Percentiles rank a stretch among this genome's conserved stretches.
These are phyloP conservation scores for Miichthys miiuy DNA, from an alignment of 2,797 vertebrate species.

Conservation along the genomic window DNA sequence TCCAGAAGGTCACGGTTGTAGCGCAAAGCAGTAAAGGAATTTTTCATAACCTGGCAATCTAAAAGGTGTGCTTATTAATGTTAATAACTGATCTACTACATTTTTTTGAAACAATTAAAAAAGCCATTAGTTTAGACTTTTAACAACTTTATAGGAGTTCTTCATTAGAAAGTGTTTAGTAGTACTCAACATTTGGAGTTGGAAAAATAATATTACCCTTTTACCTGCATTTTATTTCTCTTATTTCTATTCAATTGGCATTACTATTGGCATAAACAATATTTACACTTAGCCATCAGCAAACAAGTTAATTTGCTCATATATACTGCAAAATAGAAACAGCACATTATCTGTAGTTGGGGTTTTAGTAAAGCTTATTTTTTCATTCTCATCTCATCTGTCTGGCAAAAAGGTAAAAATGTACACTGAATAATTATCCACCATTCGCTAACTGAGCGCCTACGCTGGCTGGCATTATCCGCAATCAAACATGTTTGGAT, in stretches of 20 bases:
- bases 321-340: background rate
- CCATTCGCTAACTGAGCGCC: background rate
- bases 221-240: too few relatives aligned
- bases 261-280: background rate
- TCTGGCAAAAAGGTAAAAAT: background rate
- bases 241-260: background rate
- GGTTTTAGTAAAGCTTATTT: background rate
- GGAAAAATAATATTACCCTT: too few relatives aligned
- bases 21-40: too few relatives aligned
- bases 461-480: background rate
- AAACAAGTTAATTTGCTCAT: background rate
- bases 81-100: background rate
- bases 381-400: background rate
- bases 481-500: conserved; percentile 16
- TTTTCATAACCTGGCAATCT: background rate
- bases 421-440: background rate
- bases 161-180: background rate
- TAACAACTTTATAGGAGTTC: background rate
- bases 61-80: background rate
- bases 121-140: background rate
- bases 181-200: too few relatives aligned
- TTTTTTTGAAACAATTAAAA: background rate
- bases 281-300: background rate
- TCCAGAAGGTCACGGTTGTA: background rate
- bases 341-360: background rate